phyloP scores from a whole-genome alignment of 2,113 vertebrate species.

The Marmota monax region DNA sequence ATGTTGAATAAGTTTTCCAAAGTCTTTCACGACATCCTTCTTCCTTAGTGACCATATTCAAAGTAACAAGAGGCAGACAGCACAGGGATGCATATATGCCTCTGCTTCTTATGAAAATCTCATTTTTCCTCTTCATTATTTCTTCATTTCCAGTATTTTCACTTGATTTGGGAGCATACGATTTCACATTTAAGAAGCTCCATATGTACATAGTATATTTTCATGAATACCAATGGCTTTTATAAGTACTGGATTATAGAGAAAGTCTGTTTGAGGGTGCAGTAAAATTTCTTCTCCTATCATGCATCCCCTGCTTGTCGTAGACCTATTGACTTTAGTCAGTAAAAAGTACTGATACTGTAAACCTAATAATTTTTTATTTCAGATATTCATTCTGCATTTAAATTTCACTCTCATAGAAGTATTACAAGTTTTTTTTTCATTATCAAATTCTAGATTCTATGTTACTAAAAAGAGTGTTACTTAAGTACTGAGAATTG shows the following conservation, averaged over 20 bases:
- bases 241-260: not conserved
- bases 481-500: slow-evolving; percentile 40
- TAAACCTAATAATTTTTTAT: slow-evolving; percentile 57
- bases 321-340: slow-evolving; percentile 11
- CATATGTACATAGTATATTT: not conserved
- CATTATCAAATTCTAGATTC: slow-evolving; percentile 25
- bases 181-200: not conserved
- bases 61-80: not conserved
- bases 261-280: not conserved
- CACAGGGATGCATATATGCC: not conserved
- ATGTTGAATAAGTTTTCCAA: not conserved
- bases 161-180: not conserved
- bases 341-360: slow-evolving; percentile 37
- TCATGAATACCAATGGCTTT: not conserved
- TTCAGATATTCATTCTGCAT: slow-evolving; percentile 15
- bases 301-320: not conserved
- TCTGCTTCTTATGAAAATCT: not conserved
- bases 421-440: slow-evolving; percentile 10
- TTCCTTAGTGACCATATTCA: not conserved
- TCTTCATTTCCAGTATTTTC: not conserved
- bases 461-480: not conserved
- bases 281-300: slow-evolving; percentile 22
- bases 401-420: slow-evolving; percentile 26
- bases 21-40: not conserved
- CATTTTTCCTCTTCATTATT: not conserved